phyloP scores from a whole-genome alignment of 2,888 invertebrate species.

The Leucophora obtusa region DNA sequence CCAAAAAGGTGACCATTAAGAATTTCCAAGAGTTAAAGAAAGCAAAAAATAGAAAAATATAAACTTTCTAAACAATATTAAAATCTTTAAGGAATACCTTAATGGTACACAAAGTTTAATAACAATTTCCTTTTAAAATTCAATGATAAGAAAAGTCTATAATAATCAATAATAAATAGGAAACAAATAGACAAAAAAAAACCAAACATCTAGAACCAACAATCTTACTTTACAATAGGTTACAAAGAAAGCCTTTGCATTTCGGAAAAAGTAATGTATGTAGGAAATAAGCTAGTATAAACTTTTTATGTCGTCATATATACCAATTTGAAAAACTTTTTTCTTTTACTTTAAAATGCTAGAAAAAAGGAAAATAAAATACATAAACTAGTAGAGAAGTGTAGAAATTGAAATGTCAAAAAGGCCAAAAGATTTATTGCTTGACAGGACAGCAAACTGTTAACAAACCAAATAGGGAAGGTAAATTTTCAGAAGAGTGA shows the following conservation, averaged over 20 bases:
- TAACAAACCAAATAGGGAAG: slow-evolving; percentile 51
- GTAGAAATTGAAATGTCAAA: slow-evolving; percentile 70
- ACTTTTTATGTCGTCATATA: slow-evolving; percentile 41
- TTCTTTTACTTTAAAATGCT: slow-evolving; percentile 41
- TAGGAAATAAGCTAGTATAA: slow-evolving; percentile 11
- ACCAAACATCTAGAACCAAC: background rate
- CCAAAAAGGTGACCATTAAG: slow-evolving; percentile 59
- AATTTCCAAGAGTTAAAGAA: slow-evolving; percentile 24
- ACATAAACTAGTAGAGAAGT: slow-evolving; percentile 33
- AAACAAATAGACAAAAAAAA: slow-evolving; percentile 25
- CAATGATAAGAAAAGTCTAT: slow-evolving; percentile 48
- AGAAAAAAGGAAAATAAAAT: slow-evolving; percentile 2
- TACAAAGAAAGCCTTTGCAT: slow-evolving; percentile 1
- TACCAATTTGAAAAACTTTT: slow-evolving; percentile 39
- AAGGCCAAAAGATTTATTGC: slow-evolving; percentile 69
- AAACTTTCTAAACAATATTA: slow-evolving; percentile 13
- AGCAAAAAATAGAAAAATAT: background rate
- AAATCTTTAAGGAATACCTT: slow-evolving; percentile 24
- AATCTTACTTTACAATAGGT: slow-evolving; percentile 21
- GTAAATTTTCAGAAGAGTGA: background rate
- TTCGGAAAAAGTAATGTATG: background rate
- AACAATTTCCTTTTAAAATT: slow-evolving; percentile 42
- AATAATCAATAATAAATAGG: slow-evolving; percentile 59
- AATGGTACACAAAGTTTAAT: slow-evolving; percentile 44
- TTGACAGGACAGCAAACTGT: slow-evolving; percentile 65